A percentile compares a stretch with the other conserved stretches of the same genome.
Evolutionary conservation across 2,888 invertebrate species (phyloP).

Genomic region (Drosophila glabriapex): DNA sequence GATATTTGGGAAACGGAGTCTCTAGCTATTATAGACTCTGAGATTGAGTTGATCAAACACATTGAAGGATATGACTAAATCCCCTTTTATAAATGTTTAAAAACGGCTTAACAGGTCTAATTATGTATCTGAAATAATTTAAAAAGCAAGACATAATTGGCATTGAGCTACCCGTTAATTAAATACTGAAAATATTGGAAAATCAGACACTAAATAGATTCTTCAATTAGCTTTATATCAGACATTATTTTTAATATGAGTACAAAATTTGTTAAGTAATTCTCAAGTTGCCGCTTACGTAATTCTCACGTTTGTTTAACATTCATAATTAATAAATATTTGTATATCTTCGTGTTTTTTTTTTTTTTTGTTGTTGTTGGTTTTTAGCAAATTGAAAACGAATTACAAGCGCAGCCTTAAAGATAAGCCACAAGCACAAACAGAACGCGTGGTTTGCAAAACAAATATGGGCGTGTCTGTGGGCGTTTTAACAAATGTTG

Average conservation of each 20-base stretch:
- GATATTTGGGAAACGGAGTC: background rate
- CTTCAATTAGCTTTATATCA: background rate
- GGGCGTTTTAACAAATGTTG: conserved; percentile 81
- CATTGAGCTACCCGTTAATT: background rate
- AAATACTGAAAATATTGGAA: background rate
- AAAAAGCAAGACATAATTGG: background rate
- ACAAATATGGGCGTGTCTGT: conserved; percentile 80
- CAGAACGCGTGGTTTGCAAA: conserved; percentile 46
- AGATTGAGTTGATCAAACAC: background rate
- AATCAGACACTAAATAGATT: background rate
- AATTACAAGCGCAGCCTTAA: conserved; percentile 8
- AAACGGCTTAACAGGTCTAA: background rate
- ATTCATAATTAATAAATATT: conserved; percentile 3
- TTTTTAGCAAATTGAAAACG: background rate
- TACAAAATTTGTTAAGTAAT: background rate
- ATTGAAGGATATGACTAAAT: background rate
- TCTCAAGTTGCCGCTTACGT: background rate
- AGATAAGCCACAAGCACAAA: conserved; percentile 6
- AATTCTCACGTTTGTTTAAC: conserved; percentile 6
- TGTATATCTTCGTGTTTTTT: background rate
- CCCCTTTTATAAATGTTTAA: background rate
- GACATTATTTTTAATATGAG: background rate
- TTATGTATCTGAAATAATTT: background rate
- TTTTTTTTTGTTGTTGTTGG: background rate
- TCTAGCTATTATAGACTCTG: background rate